Percentiles rank a stretch among this genome's conserved stretches.
These are phyloP conservation scores for Auanema freiburgensis DNA, from an alignment of 2,888 invertebrate species.

Conservation along the genomic window DNA sequence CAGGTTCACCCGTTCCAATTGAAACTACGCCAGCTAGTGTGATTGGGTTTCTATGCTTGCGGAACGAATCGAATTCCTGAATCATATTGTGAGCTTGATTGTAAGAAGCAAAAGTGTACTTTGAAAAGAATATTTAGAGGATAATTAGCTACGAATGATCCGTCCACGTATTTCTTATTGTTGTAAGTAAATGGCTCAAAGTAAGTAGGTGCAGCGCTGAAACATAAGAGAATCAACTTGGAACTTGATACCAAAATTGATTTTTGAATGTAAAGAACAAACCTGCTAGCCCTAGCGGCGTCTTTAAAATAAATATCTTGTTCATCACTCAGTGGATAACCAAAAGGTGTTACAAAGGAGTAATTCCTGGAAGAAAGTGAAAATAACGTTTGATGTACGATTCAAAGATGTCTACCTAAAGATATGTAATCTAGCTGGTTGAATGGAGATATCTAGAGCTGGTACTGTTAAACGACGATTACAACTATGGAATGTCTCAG, in stretches of 20 bases:
- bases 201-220: constrained; percentile 59
- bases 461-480: constrained; percentile 51
- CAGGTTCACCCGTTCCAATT: constrained; percentile 59
- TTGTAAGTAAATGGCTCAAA: constrained; percentile 52
- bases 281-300: constrained; percentile 57
- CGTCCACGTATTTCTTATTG: constrained; percentile 53
- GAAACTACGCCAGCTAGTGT: constrained; percentile 51
- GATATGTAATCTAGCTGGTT: constrained; percentile 51
- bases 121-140: constrained; percentile 56
- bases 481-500: constrained; percentile 49
- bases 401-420: constrained; percentile 26
- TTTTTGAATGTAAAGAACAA: not conserved
- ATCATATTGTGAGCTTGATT: too few relatives aligned
- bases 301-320: constrained; percentile 55
- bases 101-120: constrained; percentile 26
- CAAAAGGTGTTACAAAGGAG: constrained; percentile 41
- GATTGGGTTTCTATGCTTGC: constrained; percentile 43
- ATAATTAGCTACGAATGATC: constrained; percentile 58
- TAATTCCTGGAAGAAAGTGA: constrained; percentile 47
- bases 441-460: constrained; percentile 50
- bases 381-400: not conserved
- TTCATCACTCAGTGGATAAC: constrained; percentile 39
- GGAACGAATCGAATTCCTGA: constrained; percentile 54
- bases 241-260: not conserved
- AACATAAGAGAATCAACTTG: constrained; percentile 5